Percentiles rank a stretch among this genome's conserved stretches.
Conservation (phyloP, 2,113 vertebrate species). For the Oncorhynchus nerka region DNA sequence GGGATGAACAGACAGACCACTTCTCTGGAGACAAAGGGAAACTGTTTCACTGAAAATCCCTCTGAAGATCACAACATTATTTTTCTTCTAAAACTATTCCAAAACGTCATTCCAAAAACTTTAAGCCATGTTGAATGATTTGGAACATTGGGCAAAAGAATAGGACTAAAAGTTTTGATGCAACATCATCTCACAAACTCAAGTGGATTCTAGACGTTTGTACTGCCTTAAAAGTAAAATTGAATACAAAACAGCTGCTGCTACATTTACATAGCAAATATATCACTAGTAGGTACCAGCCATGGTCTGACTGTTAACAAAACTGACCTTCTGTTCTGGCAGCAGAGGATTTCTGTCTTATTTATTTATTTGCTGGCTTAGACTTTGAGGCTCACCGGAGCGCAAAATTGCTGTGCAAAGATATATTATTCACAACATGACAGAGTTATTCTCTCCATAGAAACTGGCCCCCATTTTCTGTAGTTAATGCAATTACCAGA, state of each 20-base stretch:
- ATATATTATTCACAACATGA: constrained; percentile 63
- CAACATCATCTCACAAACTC: background rate
- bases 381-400: constrained; percentile 61
- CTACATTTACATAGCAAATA: constrained; percentile 25
- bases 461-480: constrained; percentile 53
- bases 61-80: constrained; percentile 10
- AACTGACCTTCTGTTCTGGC: constrained; percentile 28
- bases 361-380: constrained; percentile 64
- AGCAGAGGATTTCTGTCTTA: constrained; percentile 50
- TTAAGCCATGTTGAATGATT: constrained; percentile 5
- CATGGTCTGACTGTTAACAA: constrained; percentile 44
- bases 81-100: constrained; percentile 3
- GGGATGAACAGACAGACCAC: constrained; percentile 28
- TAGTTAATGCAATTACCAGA: constrained; percentile 56
- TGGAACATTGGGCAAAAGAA: background rate
- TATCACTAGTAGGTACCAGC: constrained; percentile 51
- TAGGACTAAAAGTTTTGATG: background rate
- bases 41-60: constrained; percentile 11
- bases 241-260: too few species aligned
- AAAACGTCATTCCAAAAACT: background rate
- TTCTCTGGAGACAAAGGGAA: constrained; percentile 24
- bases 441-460: constrained; percentile 60
- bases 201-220: too few species aligned
- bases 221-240: too few species aligned
- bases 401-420: constrained; percentile 67